These are phyloP conservation scores for Diarsia rubi DNA, from an alignment of 2,888 invertebrate genomes.

Conservation along the genomic window DNA sequence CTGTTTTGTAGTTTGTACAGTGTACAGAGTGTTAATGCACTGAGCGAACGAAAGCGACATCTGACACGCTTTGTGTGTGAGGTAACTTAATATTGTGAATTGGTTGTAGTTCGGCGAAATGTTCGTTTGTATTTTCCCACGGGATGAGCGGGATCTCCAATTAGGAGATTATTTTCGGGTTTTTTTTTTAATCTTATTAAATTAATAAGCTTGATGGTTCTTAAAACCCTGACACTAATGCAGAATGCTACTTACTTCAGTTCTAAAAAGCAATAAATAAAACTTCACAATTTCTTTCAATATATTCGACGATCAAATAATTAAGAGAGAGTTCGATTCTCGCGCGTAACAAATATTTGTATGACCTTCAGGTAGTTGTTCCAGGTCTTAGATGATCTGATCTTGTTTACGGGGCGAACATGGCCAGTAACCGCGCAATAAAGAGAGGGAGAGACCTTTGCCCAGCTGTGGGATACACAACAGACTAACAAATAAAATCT, in stretches of 20 bases:
- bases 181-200: not conserved
- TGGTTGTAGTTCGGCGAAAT: conserved; percentile 17
- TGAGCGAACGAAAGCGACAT: conserved; percentile 71
- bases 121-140: not conserved
- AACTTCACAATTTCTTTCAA: not conserved
- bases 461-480: no score
- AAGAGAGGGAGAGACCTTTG: no score
- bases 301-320: not conserved
- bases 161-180: not conserved
- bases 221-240: not conserved
- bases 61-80: conserved; percentile 66
- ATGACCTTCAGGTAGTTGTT: not conserved
- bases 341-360: not conserved
- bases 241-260: no score
- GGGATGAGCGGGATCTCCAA: not conserved
- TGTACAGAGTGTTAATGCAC: conserved; percentile 28
- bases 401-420: no score
- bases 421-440: no score
- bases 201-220: not conserved
- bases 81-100: conserved; percentile 52
- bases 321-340: not conserved
- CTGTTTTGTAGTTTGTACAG: conserved; percentile 19
- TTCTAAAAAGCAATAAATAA: not conserved
- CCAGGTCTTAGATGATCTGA: not conserved
- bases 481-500: not conserved